Evolutionary conservation across 1,140 invertebrate genomes (phyloP).

Genomic region (Conus betulinus): DNA sequence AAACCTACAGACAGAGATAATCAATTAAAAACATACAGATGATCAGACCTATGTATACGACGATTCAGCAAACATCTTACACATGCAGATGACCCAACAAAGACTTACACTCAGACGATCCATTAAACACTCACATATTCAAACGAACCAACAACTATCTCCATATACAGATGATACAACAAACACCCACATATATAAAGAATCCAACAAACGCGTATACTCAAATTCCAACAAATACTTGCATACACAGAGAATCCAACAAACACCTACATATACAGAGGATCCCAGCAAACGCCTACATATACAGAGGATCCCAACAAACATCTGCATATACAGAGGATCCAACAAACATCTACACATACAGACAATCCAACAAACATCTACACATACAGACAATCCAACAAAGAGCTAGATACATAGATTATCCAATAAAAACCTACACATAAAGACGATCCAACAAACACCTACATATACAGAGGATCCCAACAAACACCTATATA

Average conservation of each 20-base stretch:
- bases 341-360: conserved; percentile 45
- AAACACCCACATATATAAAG: conserved; percentile 59
- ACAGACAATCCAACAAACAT: conserved; percentile 52
- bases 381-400: conserved; percentile 19
- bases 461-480: not conserved
- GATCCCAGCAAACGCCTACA: not conserved
- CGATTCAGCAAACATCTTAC: too few relatives aligned
- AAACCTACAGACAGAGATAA: too few relatives aligned
- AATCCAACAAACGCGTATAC: conserved; percentile 22
- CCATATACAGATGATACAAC: not conserved
- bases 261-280: not conserved
- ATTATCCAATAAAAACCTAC: not conserved
- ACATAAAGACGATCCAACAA: not conserved
- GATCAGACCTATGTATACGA: too few relatives aligned
- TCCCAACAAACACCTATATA: not conserved
- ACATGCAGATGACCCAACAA: too few relatives aligned
- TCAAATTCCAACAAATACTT: not conserved
- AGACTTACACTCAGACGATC: too few relatives aligned
- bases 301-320: not conserved
- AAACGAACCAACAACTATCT: not conserved
- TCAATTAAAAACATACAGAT: too few relatives aligned
- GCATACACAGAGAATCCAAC: not conserved
- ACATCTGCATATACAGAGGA: not conserved
- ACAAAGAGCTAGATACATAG: not conserved
- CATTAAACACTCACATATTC: not conserved